A percentile compares a stretch with the other conserved stretches of the same genome.
Conservation (phyloP, 2,113 vertebrate species). For the Nothocercus julius region DNA sequence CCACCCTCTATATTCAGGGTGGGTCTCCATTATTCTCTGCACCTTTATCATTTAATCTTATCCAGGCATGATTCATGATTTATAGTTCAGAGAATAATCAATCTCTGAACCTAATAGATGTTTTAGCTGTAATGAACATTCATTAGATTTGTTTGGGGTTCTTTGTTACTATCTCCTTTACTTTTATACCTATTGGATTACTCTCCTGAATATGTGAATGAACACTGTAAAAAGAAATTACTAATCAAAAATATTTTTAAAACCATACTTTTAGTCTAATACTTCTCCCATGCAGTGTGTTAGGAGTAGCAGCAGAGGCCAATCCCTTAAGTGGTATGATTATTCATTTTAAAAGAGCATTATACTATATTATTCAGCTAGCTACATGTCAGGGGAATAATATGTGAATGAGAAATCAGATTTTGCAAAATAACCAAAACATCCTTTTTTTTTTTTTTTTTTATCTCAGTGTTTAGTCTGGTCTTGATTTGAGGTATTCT, state of each 20-base stretch:
- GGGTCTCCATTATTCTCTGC: not conserved
- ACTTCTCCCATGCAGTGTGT: not conserved
- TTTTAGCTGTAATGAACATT: not conserved
- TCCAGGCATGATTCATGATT: not conserved
- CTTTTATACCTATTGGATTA: not conserved
- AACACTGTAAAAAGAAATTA: not conserved
- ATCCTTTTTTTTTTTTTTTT: not conserved
- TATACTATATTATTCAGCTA: not conserved
- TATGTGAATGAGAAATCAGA: not conserved
- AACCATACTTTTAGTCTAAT: not conserved
- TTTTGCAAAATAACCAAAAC: not conserved
- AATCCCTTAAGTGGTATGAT: not conserved
- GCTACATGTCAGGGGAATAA: not conserved
- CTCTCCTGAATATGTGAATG: not conserved
- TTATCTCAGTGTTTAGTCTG: not conserved
- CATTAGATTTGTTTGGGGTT: not conserved
- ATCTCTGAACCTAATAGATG: not conserved
- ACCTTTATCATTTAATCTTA: not conserved
- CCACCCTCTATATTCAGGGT: not conserved
- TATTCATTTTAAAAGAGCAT: not conserved
- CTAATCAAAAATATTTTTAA: not conserved
- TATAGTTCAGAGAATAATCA: not conserved
- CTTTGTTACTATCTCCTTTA: not conserved
- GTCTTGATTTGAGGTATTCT: not conserved
- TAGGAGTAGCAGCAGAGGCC: not conserved